These are phyloP conservation scores for Thelaira solivaga DNA, from an alignment of 2,888 invertebrate genomes.

Conservation along the genomic window DNA sequence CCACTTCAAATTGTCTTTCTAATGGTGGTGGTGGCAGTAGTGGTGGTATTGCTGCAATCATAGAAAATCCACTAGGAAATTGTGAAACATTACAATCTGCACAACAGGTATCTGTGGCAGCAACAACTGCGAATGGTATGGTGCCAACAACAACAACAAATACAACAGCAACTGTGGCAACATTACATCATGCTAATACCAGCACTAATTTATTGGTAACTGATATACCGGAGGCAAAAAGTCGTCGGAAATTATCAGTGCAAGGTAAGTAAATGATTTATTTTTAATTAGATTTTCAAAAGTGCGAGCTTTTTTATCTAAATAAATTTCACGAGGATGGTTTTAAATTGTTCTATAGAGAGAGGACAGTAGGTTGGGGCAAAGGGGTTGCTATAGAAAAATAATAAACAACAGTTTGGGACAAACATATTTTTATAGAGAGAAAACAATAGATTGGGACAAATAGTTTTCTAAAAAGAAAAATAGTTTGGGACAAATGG, in stretches of 20 bases:
- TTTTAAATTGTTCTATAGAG: no score
- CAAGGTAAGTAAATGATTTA: slow-evolving; percentile 71
- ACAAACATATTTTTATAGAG: no score
- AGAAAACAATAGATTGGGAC: no score
- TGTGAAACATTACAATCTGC: slow-evolving; percentile 53
- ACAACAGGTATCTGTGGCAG: slow-evolving; percentile 5
- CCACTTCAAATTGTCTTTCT: slow-evolving; percentile 65
- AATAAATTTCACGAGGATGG: no score
- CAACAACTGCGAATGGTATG: slow-evolving; percentile 35
- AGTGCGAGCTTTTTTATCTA: not conserved
- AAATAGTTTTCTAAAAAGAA: no score
- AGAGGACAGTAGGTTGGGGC: no score
- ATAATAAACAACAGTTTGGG: no score
- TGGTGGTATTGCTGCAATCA: not conserved
- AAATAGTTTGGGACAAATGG: no score
- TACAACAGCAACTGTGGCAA: slow-evolving; percentile 19
- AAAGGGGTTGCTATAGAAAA: no score
- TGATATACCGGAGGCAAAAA: slow-evolving; percentile 71
- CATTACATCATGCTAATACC: slow-evolving; percentile 41
- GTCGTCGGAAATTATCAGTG: slow-evolving; percentile 75
- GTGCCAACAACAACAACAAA: slow-evolving; percentile 51
- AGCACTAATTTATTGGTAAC: slow-evolving; percentile 67
- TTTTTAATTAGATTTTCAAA: not conserved
- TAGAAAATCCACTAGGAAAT: slow-evolving; percentile 54
- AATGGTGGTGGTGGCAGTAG: slow-evolving; percentile 4